A percentile compares a stretch with the other conserved stretches of the same genome.
Evolutionary conservation across 2,888 invertebrate genomes (phyloP).

Genomic region (Caenorhabditis sulstoni): DNA sequence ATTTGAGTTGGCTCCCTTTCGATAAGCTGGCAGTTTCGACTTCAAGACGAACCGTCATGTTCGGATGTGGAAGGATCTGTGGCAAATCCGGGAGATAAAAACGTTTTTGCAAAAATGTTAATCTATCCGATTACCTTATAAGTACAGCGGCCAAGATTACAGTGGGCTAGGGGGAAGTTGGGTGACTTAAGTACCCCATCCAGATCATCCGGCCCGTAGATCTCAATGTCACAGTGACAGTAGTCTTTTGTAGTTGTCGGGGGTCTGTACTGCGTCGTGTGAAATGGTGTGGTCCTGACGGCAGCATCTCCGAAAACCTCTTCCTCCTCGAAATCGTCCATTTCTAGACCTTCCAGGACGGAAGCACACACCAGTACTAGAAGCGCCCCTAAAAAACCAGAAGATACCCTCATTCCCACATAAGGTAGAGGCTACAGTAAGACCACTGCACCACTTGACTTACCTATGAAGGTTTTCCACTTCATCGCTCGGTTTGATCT

Average conservation of each 20-base stretch:
- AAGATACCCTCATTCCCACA: background rate
- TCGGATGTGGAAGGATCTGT: slow-evolving; percentile 41
- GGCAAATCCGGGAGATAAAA: background rate
- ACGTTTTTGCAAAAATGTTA: background rate
- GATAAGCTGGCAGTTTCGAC: slow-evolving; percentile 15
- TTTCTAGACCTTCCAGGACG: too few relatives aligned
- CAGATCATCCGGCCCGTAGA: slow-evolving; percentile 14
- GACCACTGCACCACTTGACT: too few relatives aligned
- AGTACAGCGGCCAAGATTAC: slow-evolving; percentile 28
- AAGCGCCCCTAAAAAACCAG: background rate
- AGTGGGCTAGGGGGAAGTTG: slow-evolving; percentile 35
- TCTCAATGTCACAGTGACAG: slow-evolving; percentile 46
- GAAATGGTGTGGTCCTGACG: background rate
- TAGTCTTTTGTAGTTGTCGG: slow-evolving; percentile 37
- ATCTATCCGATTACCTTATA: slow-evolving; percentile 29
- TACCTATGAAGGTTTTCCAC: background rate
- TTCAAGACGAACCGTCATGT: slow-evolving; percentile 25
- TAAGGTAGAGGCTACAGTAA: too few relatives aligned
- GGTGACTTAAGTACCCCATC: slow-evolving; percentile 38
- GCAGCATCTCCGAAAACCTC: too few relatives aligned
- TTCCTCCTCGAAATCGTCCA: too few relatives aligned
- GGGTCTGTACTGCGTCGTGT: too few relatives aligned
- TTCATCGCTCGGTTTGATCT: background rate
- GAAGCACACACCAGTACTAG: background rate
- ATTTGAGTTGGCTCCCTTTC: slow-evolving; percentile 4